A percentile compares a stretch with the other conserved stretches of the same genome.
These are phyloP conservation scores for Aplochiton taeniatus DNA, from an alignment of 2,797 vertebrate species.

Conservation along the genomic window DNA sequence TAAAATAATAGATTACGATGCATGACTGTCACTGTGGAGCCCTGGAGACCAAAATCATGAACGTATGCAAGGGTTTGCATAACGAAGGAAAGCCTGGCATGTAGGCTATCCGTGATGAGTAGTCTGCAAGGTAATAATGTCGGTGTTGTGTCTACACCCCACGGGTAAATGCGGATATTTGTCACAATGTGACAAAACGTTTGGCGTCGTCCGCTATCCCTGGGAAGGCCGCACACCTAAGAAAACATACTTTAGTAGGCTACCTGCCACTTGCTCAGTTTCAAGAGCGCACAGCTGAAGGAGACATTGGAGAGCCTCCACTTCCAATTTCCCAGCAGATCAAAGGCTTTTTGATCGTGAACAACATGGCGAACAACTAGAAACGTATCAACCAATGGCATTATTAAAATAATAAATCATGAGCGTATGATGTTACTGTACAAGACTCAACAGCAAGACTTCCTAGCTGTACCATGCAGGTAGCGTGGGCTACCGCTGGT, in stretches of 20 bases:
- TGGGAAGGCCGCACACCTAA: conserved; percentile 87
- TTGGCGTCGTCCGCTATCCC: conserved; percentile 68
- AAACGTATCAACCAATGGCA: conserved; percentile 67
- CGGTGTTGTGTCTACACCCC: conserved; percentile 56
- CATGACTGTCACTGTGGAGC: no score
- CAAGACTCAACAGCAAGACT: background rate
- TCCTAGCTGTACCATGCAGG: background rate
- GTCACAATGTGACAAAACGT: conserved; percentile 82
- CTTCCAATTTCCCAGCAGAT: conserved; percentile 78
- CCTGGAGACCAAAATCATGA: no score
- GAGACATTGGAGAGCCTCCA: conserved; percentile 85
- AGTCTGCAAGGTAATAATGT: conserved; percentile 46
- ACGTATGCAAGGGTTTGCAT: background rate
- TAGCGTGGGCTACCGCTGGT: conserved; percentile 11
- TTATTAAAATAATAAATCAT: conserved; percentile 42
- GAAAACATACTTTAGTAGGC: conserved; percentile 83
- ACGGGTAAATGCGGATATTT: conserved; percentile 75
- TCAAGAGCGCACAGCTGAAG: conserved; percentile 88
- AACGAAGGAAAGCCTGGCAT: background rate
- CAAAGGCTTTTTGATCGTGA: conserved; percentile 80
- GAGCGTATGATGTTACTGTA: conserved; percentile 62
- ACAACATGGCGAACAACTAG: conserved; percentile 73
- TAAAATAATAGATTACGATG: no score
- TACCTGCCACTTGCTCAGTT: conserved; percentile 76
- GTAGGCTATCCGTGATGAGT: background rate